phyloP scores from a whole-genome alignment of 1,140 invertebrate species.

The Lordiphosa collinella region DNA sequence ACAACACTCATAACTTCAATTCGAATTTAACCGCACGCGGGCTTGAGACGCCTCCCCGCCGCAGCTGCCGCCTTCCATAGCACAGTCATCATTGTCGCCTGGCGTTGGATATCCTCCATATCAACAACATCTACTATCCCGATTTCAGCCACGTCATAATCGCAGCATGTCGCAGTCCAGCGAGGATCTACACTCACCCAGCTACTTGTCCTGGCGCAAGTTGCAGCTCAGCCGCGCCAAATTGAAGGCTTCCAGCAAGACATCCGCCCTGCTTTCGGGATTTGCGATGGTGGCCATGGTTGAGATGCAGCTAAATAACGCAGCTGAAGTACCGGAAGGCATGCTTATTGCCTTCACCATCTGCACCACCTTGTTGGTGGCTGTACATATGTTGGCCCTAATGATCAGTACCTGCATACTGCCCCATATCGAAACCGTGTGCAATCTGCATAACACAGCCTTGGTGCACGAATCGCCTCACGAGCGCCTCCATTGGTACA shows the following conservation, averaged over 20 bases:
- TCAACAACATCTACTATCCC: constrained; percentile 68
- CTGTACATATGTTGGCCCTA: constrained; percentile 97
- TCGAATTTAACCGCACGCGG: constrained; percentile 63
- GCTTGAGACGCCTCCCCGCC: constrained; percentile 50
- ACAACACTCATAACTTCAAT: constrained; percentile 52
- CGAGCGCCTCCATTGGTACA: constrained; percentile 94
- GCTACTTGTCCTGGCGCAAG: constrained; percentile 93
- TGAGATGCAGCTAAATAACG: constrained; percentile 90
- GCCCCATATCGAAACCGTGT: constrained; percentile 94
- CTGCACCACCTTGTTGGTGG: constrained; percentile 96
- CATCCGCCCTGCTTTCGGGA: constrained; percentile 96
- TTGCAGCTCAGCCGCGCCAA: constrained; percentile 95
- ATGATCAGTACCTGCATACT: constrained; percentile 99
- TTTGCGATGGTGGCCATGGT: constrained; percentile 99
- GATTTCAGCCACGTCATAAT: constrained; percentile 71
- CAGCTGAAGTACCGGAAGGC: constrained; percentile 86
- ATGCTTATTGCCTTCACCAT: constrained; percentile 97
- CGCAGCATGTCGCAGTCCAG: constrained; percentile 84
- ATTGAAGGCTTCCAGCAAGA: constrained; percentile 97
- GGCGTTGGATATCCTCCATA: constrained; percentile 46
- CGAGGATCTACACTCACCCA: constrained; percentile 89
- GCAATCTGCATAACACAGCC: constrained; percentile 91
- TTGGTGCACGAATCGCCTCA: constrained; percentile 93
- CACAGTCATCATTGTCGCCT: constrained; percentile 31
- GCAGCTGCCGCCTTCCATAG: constrained; percentile 21